Evolutionary conservation across 1,140 invertebrate genomes (phyloP), one percentile per base, ranked within the genome.

Genomic region (Macrocentrus cingulum): DNA sequence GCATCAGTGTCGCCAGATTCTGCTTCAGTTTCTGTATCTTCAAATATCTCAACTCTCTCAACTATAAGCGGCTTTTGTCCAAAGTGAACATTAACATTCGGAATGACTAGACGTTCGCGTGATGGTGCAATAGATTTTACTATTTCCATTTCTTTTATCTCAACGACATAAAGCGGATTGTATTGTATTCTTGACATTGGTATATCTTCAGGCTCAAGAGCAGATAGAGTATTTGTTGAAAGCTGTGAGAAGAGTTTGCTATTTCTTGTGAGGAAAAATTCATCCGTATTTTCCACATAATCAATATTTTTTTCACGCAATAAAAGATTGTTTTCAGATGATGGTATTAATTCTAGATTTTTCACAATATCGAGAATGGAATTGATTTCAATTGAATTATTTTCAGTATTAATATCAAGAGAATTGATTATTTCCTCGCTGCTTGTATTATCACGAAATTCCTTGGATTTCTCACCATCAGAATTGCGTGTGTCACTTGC

Each of bases 221-320:
- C 52, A 8, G 61, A 65, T 18, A 81, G 54, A 32, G 79, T 83
- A 58, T 85, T 83, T 11, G 75, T 77, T 0, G 86, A 88, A 62
- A 88, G 87, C 76, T 88, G 84, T 1, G 86, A 87, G 66, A 89
- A 89, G 1, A 89, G 75, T 36, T 82, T 81, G 69, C 87, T 89
- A 55, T 88, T 85, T 68, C 88, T 84, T 8, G 87, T 79, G 25
- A 89, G 70, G 46, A 80, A 78, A 56, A 82, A 83, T 56, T 82
- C 80, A 16, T 82, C 78, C 22, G 75, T 71, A 15, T 79, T 74
- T 3, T 58, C 25, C 46, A 60, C 32, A 34, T 46, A 22, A 3
- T 16, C 1, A 54, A 37, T 13, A 22, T 46, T 67, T 61, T 22
- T 54, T 59, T 16, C 60, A 60, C 60, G 37, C 61, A 57, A 15